phyloP scores from a whole-genome alignment of 2,797 vertebrate species.

The Pangasius krempfi region DNA sequence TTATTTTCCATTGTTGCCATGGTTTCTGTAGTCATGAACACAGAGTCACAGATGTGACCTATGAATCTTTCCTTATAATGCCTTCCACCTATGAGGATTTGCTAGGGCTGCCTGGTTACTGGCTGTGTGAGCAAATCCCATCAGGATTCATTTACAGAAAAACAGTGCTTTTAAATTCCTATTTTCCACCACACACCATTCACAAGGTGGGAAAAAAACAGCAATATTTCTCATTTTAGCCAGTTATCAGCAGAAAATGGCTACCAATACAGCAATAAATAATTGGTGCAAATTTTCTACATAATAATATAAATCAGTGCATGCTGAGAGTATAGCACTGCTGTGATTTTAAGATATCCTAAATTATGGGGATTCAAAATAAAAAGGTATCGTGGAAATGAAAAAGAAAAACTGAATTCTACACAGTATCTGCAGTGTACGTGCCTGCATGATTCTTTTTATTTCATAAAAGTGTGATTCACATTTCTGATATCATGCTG shows the following conservation, averaged over 20 bases:
- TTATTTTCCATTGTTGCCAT: slow-evolving; percentile 54
- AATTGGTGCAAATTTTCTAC: not conserved
- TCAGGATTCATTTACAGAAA: slow-evolving; percentile 60
- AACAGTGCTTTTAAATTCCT: slow-evolving; percentile 60
- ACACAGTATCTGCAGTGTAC: not conserved
- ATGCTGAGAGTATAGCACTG: not conserved
- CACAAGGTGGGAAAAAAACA: not conserved
- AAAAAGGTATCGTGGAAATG: not conserved
- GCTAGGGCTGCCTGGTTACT: slow-evolving; percentile 61
- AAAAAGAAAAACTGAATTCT: not conserved
- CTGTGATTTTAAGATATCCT: not conserved
- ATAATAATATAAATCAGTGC: not conserved
- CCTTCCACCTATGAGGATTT: slow-evolving; percentile 62
- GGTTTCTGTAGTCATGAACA: slow-evolving; percentile 60
- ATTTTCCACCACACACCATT: not conserved
- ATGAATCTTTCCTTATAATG: slow-evolving; percentile 34
- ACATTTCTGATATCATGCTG: not conserved
- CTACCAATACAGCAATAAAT: not conserved
- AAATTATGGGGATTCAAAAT: not conserved
- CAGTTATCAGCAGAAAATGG: not conserved
- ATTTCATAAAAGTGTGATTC: not conserved
- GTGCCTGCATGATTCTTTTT: not conserved
- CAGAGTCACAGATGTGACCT: slow-evolving; percentile 26
- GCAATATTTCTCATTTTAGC: not conserved
- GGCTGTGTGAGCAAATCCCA: slow-evolving; percentile 14